phyloP scores from a whole-genome alignment of 2,113 vertebrate species.

The Picathartes gymnocephalus region DNA sequence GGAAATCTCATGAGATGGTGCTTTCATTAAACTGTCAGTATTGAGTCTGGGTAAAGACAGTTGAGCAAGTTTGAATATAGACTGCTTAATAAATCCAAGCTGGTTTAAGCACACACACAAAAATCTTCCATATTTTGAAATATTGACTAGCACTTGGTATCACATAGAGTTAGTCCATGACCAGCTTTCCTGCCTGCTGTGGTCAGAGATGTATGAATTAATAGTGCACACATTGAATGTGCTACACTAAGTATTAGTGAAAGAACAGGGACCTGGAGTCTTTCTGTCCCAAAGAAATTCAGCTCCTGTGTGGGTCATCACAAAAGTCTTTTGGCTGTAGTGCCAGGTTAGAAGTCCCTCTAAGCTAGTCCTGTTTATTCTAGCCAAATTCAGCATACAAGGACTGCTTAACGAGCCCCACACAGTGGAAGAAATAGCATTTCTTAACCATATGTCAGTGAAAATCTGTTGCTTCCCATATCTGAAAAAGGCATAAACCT shows the following conservation, averaged over 20 bases:
- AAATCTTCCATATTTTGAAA: neutral
- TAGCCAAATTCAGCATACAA: neutral
- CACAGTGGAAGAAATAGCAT: neutral
- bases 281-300: neutral
- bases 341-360: neutral
- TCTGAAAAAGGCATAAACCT: neutral
- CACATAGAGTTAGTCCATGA: neutral
- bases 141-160: neutral
- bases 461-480: neutral
- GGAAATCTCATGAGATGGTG: neutral
- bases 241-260: neutral
- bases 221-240: fast-evolving
- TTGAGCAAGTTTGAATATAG: neutral
- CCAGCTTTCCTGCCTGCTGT: neutral
- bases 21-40: neutral
- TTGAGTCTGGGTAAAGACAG: neutral
- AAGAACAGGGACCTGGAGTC: neutral
- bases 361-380: neutral
- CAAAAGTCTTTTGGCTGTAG: neutral
- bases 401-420: neutral
- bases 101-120: neutral
- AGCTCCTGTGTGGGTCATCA: neutral
- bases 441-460: neutral
- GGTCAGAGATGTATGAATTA: neutral
- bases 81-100: neutral